phyloP scores from a whole-genome alignment of 2,888 invertebrate species.

The Theristus sp. region DNA sequence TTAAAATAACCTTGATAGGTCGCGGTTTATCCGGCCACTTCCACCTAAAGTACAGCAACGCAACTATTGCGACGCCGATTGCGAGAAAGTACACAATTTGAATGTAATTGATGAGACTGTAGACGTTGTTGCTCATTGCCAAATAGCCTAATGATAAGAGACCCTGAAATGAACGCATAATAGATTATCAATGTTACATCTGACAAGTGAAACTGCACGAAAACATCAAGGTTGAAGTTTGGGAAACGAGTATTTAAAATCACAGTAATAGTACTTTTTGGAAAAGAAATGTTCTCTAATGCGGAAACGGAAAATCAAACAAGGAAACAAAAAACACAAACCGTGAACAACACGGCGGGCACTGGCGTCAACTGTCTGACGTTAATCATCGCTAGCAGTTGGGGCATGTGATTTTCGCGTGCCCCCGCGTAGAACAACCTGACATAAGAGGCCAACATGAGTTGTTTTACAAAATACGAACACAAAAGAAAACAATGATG shows the following conservation, averaged over 20 bases:
- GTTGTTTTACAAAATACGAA: too few species aligned
- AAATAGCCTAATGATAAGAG: slow-evolving; percentile 79
- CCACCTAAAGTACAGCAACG: slow-evolving; percentile 75
- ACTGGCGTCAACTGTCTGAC: slow-evolving; percentile 34
- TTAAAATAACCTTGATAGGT: slow-evolving; percentile 51
- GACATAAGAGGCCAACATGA: too few species aligned
- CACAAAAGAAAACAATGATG: too few species aligned
- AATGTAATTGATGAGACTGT: slow-evolving; percentile 87
- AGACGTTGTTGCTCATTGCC: slow-evolving; percentile 67
- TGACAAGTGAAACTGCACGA: too few species aligned
- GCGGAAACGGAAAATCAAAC: neutral
- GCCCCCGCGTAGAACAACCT: slow-evolving; percentile 38
- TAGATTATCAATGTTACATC: too few species aligned
- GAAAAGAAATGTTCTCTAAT: too few species aligned
- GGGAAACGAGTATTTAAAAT: too few species aligned
- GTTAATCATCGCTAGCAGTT: slow-evolving; percentile 35
- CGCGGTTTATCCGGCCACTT: slow-evolving; percentile 67
- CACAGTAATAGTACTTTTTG: too few species aligned
- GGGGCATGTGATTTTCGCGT: slow-evolving; percentile 34
- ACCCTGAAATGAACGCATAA: slow-evolving; percentile 54
- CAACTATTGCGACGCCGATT: slow-evolving; percentile 82
- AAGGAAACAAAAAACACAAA: slow-evolving; percentile 15
- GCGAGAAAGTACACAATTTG: slow-evolving; percentile 45
- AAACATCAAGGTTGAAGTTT: too few species aligned
- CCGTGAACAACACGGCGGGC: slow-evolving; percentile 34